phyloP scores from a whole-genome alignment of 2,797 vertebrate species.

The Hyperoplus lanceolatus region DNA sequence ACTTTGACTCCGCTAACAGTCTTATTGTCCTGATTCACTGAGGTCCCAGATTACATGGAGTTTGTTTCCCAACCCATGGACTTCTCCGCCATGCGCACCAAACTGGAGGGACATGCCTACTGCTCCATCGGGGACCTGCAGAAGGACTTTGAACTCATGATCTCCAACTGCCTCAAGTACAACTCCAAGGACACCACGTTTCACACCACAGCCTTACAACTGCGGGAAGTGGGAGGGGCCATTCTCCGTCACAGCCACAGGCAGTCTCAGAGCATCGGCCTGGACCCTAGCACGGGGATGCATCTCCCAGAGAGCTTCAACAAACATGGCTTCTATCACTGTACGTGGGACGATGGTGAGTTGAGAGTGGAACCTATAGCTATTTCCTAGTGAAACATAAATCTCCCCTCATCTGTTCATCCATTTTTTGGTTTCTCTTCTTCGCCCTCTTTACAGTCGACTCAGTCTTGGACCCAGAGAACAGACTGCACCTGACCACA shows the following conservation, averaged over 20 bases:
- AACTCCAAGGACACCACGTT: conserved; percentile 99
- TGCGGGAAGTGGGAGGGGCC: conserved; percentile 94
- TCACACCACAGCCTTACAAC: conserved; percentile 94
- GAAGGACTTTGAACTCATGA: conserved; percentile 97
- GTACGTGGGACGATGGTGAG: conserved; percentile 98
- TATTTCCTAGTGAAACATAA: background rate
- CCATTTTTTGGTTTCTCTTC: background rate
- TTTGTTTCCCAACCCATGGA: conserved; percentile 99
- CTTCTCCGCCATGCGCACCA: conserved; percentile 96
- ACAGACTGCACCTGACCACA: conserved; percentile 91
- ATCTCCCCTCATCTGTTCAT: conserved; percentile 8
- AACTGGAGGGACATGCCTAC: conserved; percentile 96
- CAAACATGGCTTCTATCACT: conserved; percentile 91
- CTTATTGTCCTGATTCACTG: conserved; percentile 48
- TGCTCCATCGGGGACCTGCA: conserved; percentile 93
- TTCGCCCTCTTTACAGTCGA: conserved; percentile 87
- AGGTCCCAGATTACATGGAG: conserved; percentile 99
- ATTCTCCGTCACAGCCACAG: conserved; percentile 93
- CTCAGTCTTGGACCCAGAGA: conserved; percentile 92
- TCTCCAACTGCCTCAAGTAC: conserved; percentile 98
- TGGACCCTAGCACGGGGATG: conserved; percentile 92
- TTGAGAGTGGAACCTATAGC: background rate
- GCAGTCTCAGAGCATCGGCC: conserved; percentile 93
- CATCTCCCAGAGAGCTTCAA: conserved; percentile 92
- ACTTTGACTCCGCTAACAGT: conserved; percentile 49